Evolutionary conservation across 2,888 invertebrate genomes (phyloP).

Genomic region (Ophion ventricosus): DNA sequence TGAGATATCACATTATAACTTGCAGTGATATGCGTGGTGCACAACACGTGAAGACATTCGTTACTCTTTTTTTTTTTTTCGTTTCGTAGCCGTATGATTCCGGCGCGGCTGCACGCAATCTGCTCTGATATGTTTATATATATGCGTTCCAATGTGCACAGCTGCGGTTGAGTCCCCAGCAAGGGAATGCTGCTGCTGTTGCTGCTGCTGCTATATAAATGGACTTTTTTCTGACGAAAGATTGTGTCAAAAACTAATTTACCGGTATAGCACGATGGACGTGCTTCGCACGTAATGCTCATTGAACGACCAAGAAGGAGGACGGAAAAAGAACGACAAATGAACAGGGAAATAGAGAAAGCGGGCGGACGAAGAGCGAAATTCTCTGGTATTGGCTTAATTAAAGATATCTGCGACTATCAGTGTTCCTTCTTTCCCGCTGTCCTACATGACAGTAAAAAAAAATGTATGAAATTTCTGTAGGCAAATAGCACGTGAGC

Average conservation of each 20-base stretch:
- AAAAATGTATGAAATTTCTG: no score
- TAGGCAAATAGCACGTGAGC: no score
- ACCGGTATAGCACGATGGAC: conserved; percentile 12
- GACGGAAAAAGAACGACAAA: neutral
- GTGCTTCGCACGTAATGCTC: conserved; percentile 21
- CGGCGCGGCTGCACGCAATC: conserved; percentile 10
- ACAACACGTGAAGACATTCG: conserved; percentile 19
- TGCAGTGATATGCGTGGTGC: conserved; percentile 8
- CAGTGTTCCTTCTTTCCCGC: no score
- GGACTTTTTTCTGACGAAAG: neutral
- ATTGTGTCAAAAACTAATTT: conserved; percentile 34
- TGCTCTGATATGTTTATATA: neutral
- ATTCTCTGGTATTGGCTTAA: no score
- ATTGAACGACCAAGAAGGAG: neutral
- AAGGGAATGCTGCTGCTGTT: neutral
- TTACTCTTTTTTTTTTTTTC: no score
- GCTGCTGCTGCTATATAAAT: neutral
- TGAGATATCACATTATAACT: conserved; percentile 29
- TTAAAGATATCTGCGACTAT: no score
- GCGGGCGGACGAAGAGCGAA: neutral
- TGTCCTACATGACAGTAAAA: no score
- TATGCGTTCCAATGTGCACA: conserved; percentile 25
- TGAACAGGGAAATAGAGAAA: neutral
- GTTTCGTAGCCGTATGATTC: conserved; percentile 18
- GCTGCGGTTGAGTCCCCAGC: neutral